These are phyloP conservation scores for Achroia grisella DNA, from an alignment of 1,140 invertebrate genomes.

Conservation along the genomic window DNA sequence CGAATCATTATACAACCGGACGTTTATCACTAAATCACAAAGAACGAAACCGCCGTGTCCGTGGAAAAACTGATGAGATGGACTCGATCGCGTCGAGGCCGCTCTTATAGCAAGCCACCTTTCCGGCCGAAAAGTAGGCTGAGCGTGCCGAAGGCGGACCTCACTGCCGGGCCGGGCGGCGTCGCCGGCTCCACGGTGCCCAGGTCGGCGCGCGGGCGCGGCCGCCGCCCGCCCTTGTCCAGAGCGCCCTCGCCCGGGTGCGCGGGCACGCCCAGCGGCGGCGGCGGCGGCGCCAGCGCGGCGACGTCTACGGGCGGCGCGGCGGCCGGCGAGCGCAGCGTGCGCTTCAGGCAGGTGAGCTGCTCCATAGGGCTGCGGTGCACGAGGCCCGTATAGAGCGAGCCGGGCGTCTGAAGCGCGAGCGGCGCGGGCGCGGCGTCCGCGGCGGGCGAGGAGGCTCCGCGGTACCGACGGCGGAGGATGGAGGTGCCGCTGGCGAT, in stretches of 20 bases:
- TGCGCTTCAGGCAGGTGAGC: slow-evolving; percentile 80
- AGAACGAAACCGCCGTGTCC: slow-evolving; percentile 17
- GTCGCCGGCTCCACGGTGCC: slow-evolving; percentile 68
- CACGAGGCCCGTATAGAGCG: slow-evolving; percentile 69
- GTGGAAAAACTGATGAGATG: not conserved
- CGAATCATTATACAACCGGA: no score
- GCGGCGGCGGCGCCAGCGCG: slow-evolving; percentile 60
- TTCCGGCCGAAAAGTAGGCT: slow-evolving; percentile 88
- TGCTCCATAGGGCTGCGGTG: slow-evolving; percentile 83
- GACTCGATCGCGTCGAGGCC: not conserved
- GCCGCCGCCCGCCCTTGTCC: slow-evolving; percentile 40
- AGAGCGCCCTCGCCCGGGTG: slow-evolving; percentile 74
- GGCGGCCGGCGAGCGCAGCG: slow-evolving; percentile 65
- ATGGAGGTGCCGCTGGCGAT: slow-evolving; percentile 84
- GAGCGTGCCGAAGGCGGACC: slow-evolving; percentile 82
- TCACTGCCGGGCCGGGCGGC: slow-evolving; percentile 50
- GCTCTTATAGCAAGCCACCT: slow-evolving; percentile 80
- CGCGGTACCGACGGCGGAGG: slow-evolving; percentile 75
- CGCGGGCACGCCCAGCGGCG: slow-evolving; percentile 71
- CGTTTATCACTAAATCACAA: slow-evolving; percentile 49
- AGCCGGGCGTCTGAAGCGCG: slow-evolving; percentile 75
- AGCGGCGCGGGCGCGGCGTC: slow-evolving; percentile 72
- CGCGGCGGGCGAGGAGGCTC: slow-evolving; percentile 50
- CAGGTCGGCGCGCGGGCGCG: slow-evolving; percentile 44
- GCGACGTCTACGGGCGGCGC: slow-evolving; percentile 35